Base-by-base conservation (phyloP, 2,888 invertebrate species). In the Chrysotoxum bicinctum region DNA sequence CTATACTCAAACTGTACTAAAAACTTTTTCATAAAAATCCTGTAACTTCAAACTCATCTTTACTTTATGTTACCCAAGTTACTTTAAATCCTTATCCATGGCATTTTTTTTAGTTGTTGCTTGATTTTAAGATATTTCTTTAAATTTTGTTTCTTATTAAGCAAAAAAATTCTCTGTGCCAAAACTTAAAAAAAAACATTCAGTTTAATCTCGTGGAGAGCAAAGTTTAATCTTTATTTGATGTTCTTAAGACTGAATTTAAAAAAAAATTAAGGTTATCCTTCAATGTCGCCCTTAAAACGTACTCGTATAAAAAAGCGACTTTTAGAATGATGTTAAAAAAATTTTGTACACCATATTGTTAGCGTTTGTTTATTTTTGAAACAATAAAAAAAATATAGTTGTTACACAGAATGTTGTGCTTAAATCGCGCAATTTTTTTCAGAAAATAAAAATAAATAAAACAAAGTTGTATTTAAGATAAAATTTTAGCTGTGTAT, bases 171-270 rank as follows among this genome's bases (percentile, higher is more conserved):
- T 60, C 56, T 72, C 26, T 35, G 66, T 66, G 66, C 66, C 66
- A 66, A 66, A 66, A 66, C 66, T 69, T 69, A 40, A 37, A 60
- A 23, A 40, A 58, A 35, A 70, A 37, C 48, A 62, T 78, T 83
- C 83, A 79, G 77, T 80, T 70, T 26, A 72, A 66, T 35, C 70
- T 43, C 40, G 56, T 45, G 32, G 62, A 52, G 60, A 32, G 19
- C 12, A 68, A 62, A 43, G 10, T 40, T 66, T 80, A 52, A 30
- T 58, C 50, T 80, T 84, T 72, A 79, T 80, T 84, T 84, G 70
- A 72, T 80, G 70, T 75, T 80, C 70, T 84, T 62, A 84, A 84
- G 84, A 84, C 84, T 84, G 84, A 83, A 74, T 64, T 54, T 21
- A 58, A 35, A n/a, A 35, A 37, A 78, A 54, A 72, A 66, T 48